Percentiles rank a stretch among this genome's conserved stretches.
Conservation (phyloP, 2,888 invertebrate species). For the Xanthia icteritia region DNA sequence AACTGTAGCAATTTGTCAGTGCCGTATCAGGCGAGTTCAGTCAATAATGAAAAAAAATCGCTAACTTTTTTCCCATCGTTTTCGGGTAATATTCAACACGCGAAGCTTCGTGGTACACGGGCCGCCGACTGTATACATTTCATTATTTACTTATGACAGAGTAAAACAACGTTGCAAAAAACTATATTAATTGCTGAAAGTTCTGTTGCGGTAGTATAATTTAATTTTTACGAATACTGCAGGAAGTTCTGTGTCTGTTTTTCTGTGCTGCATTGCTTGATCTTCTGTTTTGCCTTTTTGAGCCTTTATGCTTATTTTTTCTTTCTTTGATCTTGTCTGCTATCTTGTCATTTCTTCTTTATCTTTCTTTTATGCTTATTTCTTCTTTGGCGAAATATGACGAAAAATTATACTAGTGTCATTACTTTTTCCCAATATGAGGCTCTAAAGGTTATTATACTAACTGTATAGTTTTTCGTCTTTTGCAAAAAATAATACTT, state of each 20-base stretch:
- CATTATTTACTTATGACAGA: slow-evolving; percentile 83
- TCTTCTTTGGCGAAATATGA: neutral
- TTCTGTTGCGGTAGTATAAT: slow-evolving; percentile 75
- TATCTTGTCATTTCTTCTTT: no score
- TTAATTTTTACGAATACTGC: slow-evolving; percentile 72
- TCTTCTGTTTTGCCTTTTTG: slow-evolving; percentile 36
- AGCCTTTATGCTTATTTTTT: neutral
- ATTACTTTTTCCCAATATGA: neutral
- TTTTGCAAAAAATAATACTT: neutral
- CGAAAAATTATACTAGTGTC: neutral
- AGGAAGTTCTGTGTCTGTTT: slow-evolving; percentile 51
- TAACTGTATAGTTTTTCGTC: neutral
- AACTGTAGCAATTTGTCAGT: slow-evolving; percentile 88
- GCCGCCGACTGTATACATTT: slow-evolving; percentile 79
- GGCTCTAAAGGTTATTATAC: neutral
- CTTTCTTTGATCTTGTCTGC: rapidly evolving
- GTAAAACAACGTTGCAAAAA: slow-evolving; percentile 82
- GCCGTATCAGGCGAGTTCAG: slow-evolving; percentile 84
- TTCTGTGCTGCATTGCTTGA: slow-evolving; percentile 45
- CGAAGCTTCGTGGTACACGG: slow-evolving; percentile 82
- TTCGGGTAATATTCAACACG: slow-evolving; percentile 86
- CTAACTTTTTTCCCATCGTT: slow-evolving; percentile 81
- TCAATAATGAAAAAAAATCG: slow-evolving; percentile 86
- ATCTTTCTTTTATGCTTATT: neutral
- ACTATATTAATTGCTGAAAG: slow-evolving; percentile 83